Evolutionary conservation across 2,888 invertebrate species (phyloP), one percentile per base, ranked within the genome.

Genomic region (Coleophora flavipennella): DNA sequence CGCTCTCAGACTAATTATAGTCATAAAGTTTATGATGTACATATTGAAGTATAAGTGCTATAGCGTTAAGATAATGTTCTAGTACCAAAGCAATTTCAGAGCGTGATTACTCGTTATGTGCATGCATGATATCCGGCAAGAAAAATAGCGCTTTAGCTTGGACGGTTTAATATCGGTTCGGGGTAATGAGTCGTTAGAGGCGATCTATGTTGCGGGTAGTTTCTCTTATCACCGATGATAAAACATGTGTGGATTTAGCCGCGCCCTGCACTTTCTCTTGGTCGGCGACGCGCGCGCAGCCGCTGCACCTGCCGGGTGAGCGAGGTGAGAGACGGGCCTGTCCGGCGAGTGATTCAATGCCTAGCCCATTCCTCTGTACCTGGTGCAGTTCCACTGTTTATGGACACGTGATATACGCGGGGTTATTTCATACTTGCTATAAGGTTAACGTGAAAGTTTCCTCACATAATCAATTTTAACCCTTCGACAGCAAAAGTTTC

Each of bases 151-250:
- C 35, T 46, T 47, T 45, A 47, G 45, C 43, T 36, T 42, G 44
- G 44, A 44, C 37, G 45, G 41, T 51, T 55, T 55, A 59, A 55
- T 46, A 56, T 57, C 48, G 56, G 53, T 44, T 51, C 41, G 46
- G 44, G 42, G 60, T 72, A 74, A 76, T 70, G 62, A 68, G 66
- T 65, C 59, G 64, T 71, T 65, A 65, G 59, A 41, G 50, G 55
- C 52, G 60, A 63, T 64, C 62, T 63, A 62, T 59, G 65, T 65
- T 61, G n/a, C 11, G 1, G 3, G 29, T 11, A 68, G 73, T 79
- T 79, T 80, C 79, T 78, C 78, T 80, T 80, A 81, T 80, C 81
- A 73, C 46, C 54, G 62, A 75, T 76, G 78, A 79, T 78, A 81
- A 79, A 77, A 74, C 76, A 73, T 76, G 73, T 75, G 74, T 77